phyloP scores from a whole-genome alignment of 2,113 vertebrate genomes.

The Gymnogyps californianus region DNA sequence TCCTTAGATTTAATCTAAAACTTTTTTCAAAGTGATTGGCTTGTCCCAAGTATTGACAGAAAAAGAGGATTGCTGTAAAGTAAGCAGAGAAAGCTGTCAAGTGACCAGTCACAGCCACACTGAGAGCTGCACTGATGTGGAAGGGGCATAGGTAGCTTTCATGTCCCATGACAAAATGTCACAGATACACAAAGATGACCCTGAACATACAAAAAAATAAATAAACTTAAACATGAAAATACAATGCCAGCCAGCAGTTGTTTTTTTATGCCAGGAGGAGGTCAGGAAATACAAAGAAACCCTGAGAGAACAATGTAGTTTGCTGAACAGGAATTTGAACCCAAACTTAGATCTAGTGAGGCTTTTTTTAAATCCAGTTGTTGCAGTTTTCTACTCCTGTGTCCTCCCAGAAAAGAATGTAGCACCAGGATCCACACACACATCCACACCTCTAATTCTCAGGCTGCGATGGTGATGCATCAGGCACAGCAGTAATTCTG shows the following conservation, averaged over 20 bases:
- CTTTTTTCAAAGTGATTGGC: background rate
- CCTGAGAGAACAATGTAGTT: background rate
- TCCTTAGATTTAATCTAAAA: background rate
- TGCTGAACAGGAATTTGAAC: background rate
- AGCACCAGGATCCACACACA: background rate
- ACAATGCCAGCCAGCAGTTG: background rate
- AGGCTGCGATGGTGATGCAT: background rate
- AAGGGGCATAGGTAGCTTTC: background rate
- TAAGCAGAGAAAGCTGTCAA: background rate
- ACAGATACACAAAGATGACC: background rate
- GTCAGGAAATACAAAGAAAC: background rate
- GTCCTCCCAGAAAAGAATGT: background rate
- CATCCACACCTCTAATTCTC: background rate
- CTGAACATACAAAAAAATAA: background rate
- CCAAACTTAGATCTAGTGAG: background rate
- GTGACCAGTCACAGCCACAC: background rate
- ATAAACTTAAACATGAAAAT: background rate
- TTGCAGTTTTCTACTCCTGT: background rate
- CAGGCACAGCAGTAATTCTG: background rate
- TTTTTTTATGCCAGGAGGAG: background rate
- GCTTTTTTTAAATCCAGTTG: background rate
- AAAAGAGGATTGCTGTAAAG: background rate
- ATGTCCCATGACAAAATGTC: background rate
- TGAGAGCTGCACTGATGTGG: background rate
- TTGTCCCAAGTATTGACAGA: background rate